These are phyloP conservation scores for Hassar affinis DNA, from an alignment of 2,113 vertebrate genomes.

Conservation along the genomic window DNA sequence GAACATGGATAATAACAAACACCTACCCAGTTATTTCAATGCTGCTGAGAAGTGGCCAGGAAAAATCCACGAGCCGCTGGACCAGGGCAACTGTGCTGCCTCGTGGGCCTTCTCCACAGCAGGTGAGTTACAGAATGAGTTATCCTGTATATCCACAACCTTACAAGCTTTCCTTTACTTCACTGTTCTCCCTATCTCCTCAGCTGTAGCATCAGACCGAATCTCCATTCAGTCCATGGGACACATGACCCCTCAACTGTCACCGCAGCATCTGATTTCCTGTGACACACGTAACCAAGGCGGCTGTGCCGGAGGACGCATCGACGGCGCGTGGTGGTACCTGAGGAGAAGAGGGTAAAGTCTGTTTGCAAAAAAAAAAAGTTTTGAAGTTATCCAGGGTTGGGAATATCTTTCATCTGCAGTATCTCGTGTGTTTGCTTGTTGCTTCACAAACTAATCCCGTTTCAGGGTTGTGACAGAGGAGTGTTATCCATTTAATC, in stretches of 20 bases:
- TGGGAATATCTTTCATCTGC: not conserved
- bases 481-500: slow-evolving; percentile 86
- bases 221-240: slow-evolving; percentile 99
- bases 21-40: slow-evolving; percentile 81
- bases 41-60: slow-evolving; percentile 88
- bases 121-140: slow-evolving; percentile 64
- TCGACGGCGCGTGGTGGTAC: slow-evolving; percentile 96
- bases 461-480: slow-evolving; percentile 86
- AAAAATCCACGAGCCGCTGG: slow-evolving; percentile 89
- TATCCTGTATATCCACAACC: not conserved
- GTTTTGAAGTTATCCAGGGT: not conserved
- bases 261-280: slow-evolving; percentile 92
- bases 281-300: slow-evolving; percentile 90
- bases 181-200: not conserved
- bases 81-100: slow-evolving; percentile 94
- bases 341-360: slow-evolving; percentile 85
- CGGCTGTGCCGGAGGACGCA: slow-evolving; percentile 84
- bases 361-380: not conserved
- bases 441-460: not conserved
- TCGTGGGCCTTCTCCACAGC: slow-evolving; percentile 98
- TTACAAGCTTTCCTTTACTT: not conserved
- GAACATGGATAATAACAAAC: slow-evolving; percentile 79
- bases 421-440: not conserved
- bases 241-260: slow-evolving; percentile 90
- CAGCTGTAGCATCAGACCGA: slow-evolving; percentile 92